A percentile compares a stretch with the other conserved stretches of the same genome.
These are phyloP conservation scores for Clanis bilineata DNA, from an alignment of 2,888 invertebrate species.

Conservation along the genomic window DNA sequence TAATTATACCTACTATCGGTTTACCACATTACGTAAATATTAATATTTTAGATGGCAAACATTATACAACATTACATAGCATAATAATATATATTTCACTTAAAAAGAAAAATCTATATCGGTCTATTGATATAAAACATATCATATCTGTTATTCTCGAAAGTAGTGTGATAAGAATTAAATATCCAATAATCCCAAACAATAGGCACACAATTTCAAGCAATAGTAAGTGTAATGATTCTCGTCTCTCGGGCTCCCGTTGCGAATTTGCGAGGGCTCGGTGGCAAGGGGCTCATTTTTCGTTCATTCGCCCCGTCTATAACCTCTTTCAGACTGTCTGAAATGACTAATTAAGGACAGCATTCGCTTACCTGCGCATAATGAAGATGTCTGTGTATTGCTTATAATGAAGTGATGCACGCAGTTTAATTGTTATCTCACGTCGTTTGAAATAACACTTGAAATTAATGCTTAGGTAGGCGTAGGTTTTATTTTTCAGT, in stretches of 20 bases:
- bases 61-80: too few relatives aligned
- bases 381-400: not conserved
- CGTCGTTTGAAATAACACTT: not conserved
- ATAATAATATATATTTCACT: too few relatives aligned
- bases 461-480: not conserved
- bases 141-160: not conserved
- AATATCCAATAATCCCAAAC: not conserved
- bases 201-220: not conserved
- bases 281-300: conserved; percentile 16
- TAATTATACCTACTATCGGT: too few relatives aligned
- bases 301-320: conserved; percentile 18
- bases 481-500: not conserved
- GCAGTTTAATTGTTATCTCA: not conserved
- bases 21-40: too few relatives aligned
- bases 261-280: not conserved
- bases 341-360: conserved; percentile 1
- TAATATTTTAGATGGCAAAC: too few relatives aligned
- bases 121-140: too few relatives aligned
- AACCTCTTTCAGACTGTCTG: conserved; percentile 10
- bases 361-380: not conserved
- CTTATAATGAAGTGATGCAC: not conserved
- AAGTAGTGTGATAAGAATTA: not conserved
- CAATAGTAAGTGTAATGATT: not conserved
- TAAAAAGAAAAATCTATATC: too few relatives aligned
- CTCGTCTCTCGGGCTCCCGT: conserved; percentile 3